Conservation (phyloP, 2,113 vertebrate species). For the Theristicus caerulescens region DNA sequence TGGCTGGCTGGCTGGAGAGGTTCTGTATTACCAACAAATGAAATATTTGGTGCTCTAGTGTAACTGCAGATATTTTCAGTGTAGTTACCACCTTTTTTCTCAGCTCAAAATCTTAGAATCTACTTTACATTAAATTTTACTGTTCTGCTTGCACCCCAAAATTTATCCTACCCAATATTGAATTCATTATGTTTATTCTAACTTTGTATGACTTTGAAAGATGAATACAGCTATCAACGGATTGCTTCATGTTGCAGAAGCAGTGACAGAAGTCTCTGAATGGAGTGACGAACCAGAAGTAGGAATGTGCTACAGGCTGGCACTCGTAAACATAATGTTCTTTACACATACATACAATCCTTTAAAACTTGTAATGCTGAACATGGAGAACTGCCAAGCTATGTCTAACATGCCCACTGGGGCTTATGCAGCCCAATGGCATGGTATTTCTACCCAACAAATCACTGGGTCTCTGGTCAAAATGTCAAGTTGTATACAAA, state of each 20-base stretch:
- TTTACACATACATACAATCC: fast-evolving
- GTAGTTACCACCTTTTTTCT: not conserved
- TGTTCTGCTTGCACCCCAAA: not conserved
- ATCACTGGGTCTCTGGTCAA: not conserved
- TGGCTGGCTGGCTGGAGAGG: not conserved
- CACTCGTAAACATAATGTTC: not conserved
- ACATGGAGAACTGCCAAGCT: not conserved
- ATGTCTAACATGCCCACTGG: not conserved
- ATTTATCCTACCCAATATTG: not conserved
- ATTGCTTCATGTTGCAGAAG: not conserved
- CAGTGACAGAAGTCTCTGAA: not conserved
- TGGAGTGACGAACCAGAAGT: not conserved
- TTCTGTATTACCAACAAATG: not conserved
- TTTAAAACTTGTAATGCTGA: not conserved
- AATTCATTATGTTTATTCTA: not conserved
- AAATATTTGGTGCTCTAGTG: not conserved
- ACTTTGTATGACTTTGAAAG: not conserved
- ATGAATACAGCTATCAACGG: not conserved
- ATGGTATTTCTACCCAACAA: not conserved
- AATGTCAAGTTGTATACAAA: not conserved
- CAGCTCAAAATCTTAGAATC: not conserved
- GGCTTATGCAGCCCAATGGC: not conserved
- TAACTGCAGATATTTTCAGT: not conserved
- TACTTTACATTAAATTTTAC: not conserved
- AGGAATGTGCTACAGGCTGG: not conserved